Base-by-base conservation (phyloP, 2,797 vertebrate genomes). In the Cynopterus sphinx region DNA sequence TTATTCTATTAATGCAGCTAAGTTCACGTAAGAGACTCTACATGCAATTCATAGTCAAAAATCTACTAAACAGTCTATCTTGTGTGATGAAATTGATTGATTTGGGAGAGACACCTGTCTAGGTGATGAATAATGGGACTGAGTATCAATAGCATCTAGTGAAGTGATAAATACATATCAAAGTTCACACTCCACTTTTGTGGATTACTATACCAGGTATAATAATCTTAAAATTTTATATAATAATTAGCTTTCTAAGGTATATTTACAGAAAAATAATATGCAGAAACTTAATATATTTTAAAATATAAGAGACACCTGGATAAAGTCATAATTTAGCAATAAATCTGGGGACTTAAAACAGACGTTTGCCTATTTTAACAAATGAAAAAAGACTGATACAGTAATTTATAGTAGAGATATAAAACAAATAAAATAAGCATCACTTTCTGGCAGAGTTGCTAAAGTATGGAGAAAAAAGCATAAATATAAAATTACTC, bases 381-480 rank as follows among this genome's bases (percentile, higher is more conserved):
- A 92, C 6, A 74, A 87, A 51, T 31, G 90, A 24, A 86, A 22
- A 82, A 84, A 68, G 31, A 84, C 67, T 59, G 22, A 46, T 59
- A 85, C 16, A 71, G 16, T 88, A 68, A 82, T 91, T 93, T 46
- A 82, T 74, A 57, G 4, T 53, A 86, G 49, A 86, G 91, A 85
- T 1, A 74, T 61, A 87, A 90, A 90, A 83, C 36, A 71, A 90
- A 93, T 16, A 75, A 95, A 94, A 71, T 92, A 41, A 59, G 21
- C 28, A 65, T 28, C 8, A 68, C 2, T 81, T 89, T 71, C 39
- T 41, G 59, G 13, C 3, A 90, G 4, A 55, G 10, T 77, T 91
- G 90, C 24, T 53, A 82, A 78, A 67, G 28, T 28, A 28, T 59
- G 31, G 8, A 2, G 73, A 78, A 26, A 36, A 9, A 75, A 88